Evolutionary conservation across 2,888 invertebrate genomes (phyloP).

Genomic region (Caenorhabditis angaria): DNA sequence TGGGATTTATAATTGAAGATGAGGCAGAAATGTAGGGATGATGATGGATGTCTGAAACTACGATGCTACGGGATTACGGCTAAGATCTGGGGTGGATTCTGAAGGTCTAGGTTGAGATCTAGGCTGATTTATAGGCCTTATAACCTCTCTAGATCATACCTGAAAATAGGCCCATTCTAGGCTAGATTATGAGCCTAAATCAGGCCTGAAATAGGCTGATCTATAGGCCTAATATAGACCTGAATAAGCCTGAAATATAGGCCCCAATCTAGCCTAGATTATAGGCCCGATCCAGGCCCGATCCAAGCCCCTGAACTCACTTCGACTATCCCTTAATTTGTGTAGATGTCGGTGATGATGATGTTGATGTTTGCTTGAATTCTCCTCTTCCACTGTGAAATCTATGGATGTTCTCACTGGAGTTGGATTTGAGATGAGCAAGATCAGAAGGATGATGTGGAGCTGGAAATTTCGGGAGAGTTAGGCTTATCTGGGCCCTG

Average conservation of each 20-base stretch:
- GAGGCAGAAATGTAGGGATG: constrained; percentile 24
- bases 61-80: too few relatives aligned
- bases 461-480: constrained; percentile 11
- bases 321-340: constrained; percentile 27
- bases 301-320: constrained; percentile 2
- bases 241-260: too few relatives aligned
- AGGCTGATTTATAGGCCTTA: too few relatives aligned
- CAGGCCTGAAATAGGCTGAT: too few relatives aligned
- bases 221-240: too few relatives aligned
- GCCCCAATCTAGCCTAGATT: too few relatives aligned
- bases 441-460: constrained; percentile 12
- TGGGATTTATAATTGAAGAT: constrained; percentile 26
- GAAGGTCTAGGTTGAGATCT: too few relatives aligned
- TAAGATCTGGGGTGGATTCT: too few relatives aligned
- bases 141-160: too few relatives aligned
- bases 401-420: constrained; percentile 1
- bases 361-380: constrained; percentile 13
- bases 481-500: background rate
- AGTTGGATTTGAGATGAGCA: constrained; percentile 24
- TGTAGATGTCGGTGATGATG: constrained; percentile 24
- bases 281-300: too few relatives aligned
- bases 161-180: too few relatives aligned
- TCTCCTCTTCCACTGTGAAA: constrained; percentile 24
- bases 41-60: background rate
- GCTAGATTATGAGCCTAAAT: too few relatives aligned